phyloP scores from a whole-genome alignment of 2,797 vertebrate species.

The Typhlichthys subterraneus region DNA sequence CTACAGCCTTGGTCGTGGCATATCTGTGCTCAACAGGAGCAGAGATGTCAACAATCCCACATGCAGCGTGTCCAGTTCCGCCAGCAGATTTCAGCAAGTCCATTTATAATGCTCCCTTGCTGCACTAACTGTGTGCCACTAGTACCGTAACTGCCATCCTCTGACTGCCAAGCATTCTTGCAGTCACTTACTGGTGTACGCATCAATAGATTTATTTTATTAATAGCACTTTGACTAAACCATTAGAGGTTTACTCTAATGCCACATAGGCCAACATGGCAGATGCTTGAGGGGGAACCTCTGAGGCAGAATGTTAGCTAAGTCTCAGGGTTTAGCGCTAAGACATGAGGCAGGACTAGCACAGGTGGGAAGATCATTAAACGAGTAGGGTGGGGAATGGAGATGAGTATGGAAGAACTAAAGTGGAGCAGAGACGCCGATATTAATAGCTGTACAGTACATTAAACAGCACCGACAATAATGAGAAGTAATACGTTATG shows the following conservation, averaged over 20 bases:
- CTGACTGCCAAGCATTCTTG: constrained; percentile 31
- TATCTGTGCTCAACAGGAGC: constrained; percentile 42
- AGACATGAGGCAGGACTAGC: not conserved
- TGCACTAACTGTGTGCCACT: constrained; percentile 18
- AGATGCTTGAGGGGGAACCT: constrained; percentile 53
- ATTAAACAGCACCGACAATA: constrained; percentile 7
- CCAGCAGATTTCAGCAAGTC: constrained; percentile 49
- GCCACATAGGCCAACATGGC: constrained; percentile 33
- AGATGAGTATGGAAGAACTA: not conserved
- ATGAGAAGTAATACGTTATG: constrained; percentile 42
- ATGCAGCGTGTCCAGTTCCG: constrained; percentile 34
- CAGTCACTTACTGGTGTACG: constrained; percentile 35
- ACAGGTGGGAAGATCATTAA: constrained; percentile 32
- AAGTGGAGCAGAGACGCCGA: not conserved
- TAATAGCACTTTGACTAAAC: constrained; percentile 70
- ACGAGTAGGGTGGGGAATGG: not conserved
- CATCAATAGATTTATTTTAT: constrained; percentile 53
- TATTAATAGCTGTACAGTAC: constrained; percentile 17
- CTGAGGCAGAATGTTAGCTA: constrained; percentile 33
- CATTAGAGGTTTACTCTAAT: constrained; percentile 63
- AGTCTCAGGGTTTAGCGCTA: not conserved
- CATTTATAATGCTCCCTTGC: constrained; percentile 38
- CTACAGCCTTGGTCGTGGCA: constrained; percentile 40
- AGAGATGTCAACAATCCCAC: constrained; percentile 42
- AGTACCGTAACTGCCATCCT: not conserved